Conservation (phyloP, 2,888 invertebrate species). For the Troides aeacus region DNA sequence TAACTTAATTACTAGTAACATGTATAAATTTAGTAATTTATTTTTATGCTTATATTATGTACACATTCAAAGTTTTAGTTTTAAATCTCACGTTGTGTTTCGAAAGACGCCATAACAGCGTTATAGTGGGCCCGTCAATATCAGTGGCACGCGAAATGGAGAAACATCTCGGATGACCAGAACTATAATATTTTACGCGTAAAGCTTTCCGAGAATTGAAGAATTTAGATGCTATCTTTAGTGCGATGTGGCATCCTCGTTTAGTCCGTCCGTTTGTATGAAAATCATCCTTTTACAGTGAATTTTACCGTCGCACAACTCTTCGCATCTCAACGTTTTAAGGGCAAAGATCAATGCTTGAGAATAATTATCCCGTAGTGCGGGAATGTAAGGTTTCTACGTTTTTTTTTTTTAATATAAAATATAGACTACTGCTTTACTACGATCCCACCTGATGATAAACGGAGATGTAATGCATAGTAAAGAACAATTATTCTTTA, state of each 20-base stretch:
- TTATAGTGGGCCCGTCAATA: conserved; percentile 1
- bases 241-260: conserved; percentile 25
- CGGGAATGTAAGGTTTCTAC: not conserved
- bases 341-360: conserved; percentile 26
- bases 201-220: conserved; percentile 19
- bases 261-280: conserved; percentile 11
- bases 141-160: not conserved
- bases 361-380: conserved; percentile 18
- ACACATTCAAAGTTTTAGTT: no score
- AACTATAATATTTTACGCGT: conserved; percentile 15
- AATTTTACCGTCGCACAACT: conserved; percentile 5
- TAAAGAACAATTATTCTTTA: no score
- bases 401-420: no score
- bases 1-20: no score
- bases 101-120: not conserved
- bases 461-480: no score
- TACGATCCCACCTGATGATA: no score
- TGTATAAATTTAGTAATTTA: no score
- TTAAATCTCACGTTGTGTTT: not conserved
- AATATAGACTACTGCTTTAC: no score
- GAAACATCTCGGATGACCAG: conserved; percentile 2
- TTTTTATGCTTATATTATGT: no score
- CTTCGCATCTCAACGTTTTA: conserved; percentile 8
- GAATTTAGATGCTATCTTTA: conserved; percentile 21
- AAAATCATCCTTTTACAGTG: conserved; percentile 21